Evolutionary conservation across 2,797 vertebrate genomes (phyloP).

Genomic region (Hyperoplus immaculatus): DNA sequence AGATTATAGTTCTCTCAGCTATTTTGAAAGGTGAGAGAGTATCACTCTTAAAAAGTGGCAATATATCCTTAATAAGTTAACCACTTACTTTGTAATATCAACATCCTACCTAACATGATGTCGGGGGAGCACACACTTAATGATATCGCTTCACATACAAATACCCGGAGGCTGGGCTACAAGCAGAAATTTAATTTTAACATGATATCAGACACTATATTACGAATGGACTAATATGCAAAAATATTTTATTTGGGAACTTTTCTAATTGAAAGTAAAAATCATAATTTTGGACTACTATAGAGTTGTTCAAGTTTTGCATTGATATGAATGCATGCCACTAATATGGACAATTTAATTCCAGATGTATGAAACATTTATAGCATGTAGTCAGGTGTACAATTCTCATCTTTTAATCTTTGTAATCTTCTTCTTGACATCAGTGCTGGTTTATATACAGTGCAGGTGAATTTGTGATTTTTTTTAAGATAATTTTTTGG

Average conservation of each 20-base stretch:
- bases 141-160: background rate
- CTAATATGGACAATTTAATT: background rate
- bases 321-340: background rate
- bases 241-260: background rate
- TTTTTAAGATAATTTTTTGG: too few species aligned
- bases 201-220: background rate
- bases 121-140: background rate
- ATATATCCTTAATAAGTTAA: background rate
- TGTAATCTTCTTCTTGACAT: background rate
- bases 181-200: background rate
- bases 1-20: slow-evolving; percentile 24
- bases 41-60: slow-evolving; percentile 4
- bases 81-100: background rate
- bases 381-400: background rate
- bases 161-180: background rate
- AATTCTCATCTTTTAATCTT: background rate
- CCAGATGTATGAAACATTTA: background rate
- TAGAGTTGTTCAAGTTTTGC: background rate
- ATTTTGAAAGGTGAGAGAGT: slow-evolving; percentile 25
- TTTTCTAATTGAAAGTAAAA: background rate
- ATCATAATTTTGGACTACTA: too few species aligned
- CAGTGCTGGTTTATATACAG: background rate
- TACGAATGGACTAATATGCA: background rate
- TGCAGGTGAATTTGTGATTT: background rate
- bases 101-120: background rate